Percentiles rank a stretch among this genome's conserved stretches.
phyloP scores from a whole-genome alignment of 2,797 vertebrate genomes.

The Siniperca scherzeri region DNA sequence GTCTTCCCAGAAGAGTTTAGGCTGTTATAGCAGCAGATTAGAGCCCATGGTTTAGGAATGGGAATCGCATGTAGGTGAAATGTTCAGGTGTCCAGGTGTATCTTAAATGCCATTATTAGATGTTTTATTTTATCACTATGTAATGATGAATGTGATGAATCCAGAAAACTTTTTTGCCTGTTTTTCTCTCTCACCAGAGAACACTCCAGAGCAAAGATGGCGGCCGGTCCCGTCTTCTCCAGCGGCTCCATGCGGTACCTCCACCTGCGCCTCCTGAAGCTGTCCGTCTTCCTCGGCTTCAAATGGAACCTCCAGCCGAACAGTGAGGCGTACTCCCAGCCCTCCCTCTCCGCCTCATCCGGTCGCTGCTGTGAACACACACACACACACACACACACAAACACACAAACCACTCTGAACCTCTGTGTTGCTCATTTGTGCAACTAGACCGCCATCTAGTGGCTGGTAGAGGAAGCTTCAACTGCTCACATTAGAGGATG shows the following conservation, averaged over 20 bases:
- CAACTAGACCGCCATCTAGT: constrained; percentile 49
- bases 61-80: neutral
- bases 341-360: constrained; percentile 91
- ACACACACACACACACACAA: constrained; percentile 32
- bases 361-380: constrained; percentile 85
- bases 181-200: constrained; percentile 87
- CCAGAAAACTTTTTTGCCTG: neutral
- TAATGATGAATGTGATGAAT: neutral
- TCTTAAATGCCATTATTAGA: neutral
- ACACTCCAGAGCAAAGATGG: constrained; percentile 96
- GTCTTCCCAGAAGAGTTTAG: neutral
- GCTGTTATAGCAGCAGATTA: neutral
- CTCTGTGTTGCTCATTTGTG: constrained; percentile 30
- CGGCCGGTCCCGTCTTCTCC: constrained; percentile 92
- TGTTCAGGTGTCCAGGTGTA: neutral
- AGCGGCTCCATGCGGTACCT: constrained; percentile 95
- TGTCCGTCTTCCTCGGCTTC: constrained; percentile 91
- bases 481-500: neutral
- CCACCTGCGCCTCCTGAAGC: constrained; percentile 94
- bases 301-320: constrained; percentile 97
- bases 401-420: constrained; percentile 33
- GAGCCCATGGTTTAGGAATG: neutral
- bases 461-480: neutral
- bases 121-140: neutral
- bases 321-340: constrained; percentile 97